Base-by-base conservation (phyloP, 2,888 invertebrate species). In the Rambutsinella grinnellia region DNA sequence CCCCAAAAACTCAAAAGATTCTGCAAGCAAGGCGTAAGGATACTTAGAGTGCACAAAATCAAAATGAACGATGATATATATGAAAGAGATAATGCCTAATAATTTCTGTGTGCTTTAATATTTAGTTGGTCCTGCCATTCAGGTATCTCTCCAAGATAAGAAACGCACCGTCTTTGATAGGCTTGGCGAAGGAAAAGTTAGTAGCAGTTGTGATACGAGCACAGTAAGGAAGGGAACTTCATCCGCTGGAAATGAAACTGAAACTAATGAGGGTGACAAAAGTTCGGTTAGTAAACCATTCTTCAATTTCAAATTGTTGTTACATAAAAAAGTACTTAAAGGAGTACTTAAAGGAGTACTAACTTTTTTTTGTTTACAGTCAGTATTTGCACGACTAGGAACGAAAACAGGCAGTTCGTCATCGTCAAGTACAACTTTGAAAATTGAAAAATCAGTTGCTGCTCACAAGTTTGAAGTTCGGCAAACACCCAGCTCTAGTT, bases 81-180 rank as follows among this genome's bases (percentile, higher is more conserved):
- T n/a, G n/a, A n/a, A n/a, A n/a, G n/a, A n/a, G n/a, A n/a, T n/a
- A n/a, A n/a, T 28, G 8, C 44, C 44, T 17, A 36, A 63, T 27
- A 74, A 24, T 74, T 62, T 62, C 23, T 68, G 26, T 47, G 24
- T 23, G 24, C 44, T 28, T 58, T 69, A 26, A 19, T 47, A 58
- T 61, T 23, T 69, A 82, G 79, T 79, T 58, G 81, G 81, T 21
- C 80, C 79, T 13, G 60, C 17, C 46, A 27, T 47, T 44, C 58
- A 62, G 23, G 70, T 67, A 3, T 46, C 57, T 21, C 27, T 58
- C 15, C 44, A 44, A 44, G 79, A 80, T 15, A 87, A 87, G 66
- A 85, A 86, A 78, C 88, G 88, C 2, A 78, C 72, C 15, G 89
- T 89, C n/a, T 89, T 89, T 82, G 87, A 88, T 47, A 86, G 89